Base-by-base conservation (phyloP, 2,113 vertebrate genomes). In the Oplegnathus fasciatus region DNA sequence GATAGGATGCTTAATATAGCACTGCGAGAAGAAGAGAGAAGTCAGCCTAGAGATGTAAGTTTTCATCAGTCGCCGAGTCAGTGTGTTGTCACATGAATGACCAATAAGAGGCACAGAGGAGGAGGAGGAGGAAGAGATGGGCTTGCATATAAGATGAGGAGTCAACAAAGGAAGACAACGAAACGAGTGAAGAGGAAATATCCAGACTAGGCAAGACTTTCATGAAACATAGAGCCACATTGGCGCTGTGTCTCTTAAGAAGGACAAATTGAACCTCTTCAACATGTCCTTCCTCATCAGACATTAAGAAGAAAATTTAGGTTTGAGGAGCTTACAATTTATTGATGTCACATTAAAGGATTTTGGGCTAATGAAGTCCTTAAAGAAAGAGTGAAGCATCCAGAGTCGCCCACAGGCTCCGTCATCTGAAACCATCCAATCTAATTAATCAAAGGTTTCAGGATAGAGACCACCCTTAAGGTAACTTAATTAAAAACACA, bases 401-500 rank as follows among this genome's bases (percentile, higher is more conserved):
- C 48, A 60, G 79, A 81, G 74, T 72, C 13, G 50, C 78, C 89
- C 44, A 68, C 57, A 78, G 87, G 80, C 91, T 40, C 71, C 7
- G 20, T 88, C 76, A 80, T 85, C 85, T 78, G 20, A 79, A 88
- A 72, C 78, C 20, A 17, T 87, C 84, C 73, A 20, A 91, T 89
- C 81, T 73, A 88, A 94, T 94, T 90, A 88, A 92, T 91, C 89
- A 88, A 82, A 82, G 78, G 71, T 85, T 86, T 85, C 44, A 50
- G 83, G 52, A 67, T 28, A 54, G 84, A 74, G 79, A 91, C 83
- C 84, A 70, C 78, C 87, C 88, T 88, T 26, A 73, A 90, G 88
- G 78, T 86, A 82, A 78, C 80, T 84, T 88, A 83, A 93, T 90
- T 91, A 92, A 91, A 89, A 91, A 82, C 37, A 18, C 46, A 46